A percentile compares a stretch with the other conserved stretches of the same genome.
Conservation (phyloP, 64 coral and sea anemone species). For the Pocillopora damicornis region DNA sequence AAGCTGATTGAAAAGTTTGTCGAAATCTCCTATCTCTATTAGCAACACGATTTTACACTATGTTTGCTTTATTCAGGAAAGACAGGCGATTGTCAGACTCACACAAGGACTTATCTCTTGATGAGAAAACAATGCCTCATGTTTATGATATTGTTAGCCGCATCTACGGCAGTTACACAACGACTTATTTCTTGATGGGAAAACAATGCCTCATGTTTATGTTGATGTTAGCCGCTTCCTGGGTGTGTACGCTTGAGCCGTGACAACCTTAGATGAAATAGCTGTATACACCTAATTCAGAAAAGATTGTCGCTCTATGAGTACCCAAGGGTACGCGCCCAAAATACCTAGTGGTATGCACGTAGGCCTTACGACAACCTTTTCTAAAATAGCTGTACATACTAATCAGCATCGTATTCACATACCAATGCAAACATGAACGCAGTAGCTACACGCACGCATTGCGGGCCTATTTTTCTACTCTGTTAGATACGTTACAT, state of each 20-base stretch:
- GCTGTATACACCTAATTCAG: slow-evolving; percentile 48
- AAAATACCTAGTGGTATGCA: slow-evolving; percentile 13
- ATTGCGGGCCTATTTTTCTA: not conserved
- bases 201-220: no score
- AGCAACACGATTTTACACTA: no score
- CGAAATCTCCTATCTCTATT: no score
- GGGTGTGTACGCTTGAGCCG: slow-evolving; percentile 38
- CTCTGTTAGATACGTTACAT: no score
- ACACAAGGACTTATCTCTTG: slow-evolving; percentile 55
- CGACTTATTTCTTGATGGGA: no score
- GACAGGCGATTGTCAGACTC: not conserved
- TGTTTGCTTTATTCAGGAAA: no score
- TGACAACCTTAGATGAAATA: slow-evolving; percentile 41
- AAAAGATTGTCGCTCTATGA: slow-evolving; percentile 45
- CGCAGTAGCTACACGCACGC: slow-evolving; percentile 35
- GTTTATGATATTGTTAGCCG: slow-evolving; percentile 59
- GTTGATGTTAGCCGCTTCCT: not conserved
- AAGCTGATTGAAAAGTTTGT: no score
- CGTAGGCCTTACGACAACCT: slow-evolving; percentile 40
- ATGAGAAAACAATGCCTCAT: slow-evolving; percentile 50
- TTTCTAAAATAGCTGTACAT: slow-evolving; percentile 62
- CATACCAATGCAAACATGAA: slow-evolving; percentile 57
- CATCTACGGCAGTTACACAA: not conserved
- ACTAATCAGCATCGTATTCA: slow-evolving; percentile 42
- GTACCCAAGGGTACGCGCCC: slow-evolving; percentile 11